Conservation (phyloP, 2,797 vertebrate species). For the Rhincodon typus region DNA sequence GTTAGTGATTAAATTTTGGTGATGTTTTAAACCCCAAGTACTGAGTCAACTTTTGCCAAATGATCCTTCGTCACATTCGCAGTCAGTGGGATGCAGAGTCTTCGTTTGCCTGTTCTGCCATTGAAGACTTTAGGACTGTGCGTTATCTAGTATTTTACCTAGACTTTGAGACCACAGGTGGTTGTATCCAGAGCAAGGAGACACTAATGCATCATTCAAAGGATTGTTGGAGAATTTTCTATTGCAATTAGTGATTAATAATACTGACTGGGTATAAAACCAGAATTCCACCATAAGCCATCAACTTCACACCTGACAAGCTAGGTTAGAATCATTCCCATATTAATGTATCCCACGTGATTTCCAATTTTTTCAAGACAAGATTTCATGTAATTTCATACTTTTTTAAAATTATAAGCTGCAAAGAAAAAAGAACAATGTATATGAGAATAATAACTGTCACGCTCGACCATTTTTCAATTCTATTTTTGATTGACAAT, state of each 20-base stretch:
- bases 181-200: too few relatives aligned
- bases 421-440: not conserved
- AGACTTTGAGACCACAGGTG: too few relatives aligned
- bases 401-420: not conserved
- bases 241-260: not conserved
- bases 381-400: not conserved
- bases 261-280: not conserved
- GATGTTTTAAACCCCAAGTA: too few relatives aligned
- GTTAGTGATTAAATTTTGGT: too few relatives aligned
- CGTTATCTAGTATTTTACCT: too few relatives aligned
- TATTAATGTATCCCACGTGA: not conserved
- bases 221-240: not conserved
- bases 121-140: too few relatives aligned
- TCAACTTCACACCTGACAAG: not conserved
- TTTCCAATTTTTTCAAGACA: not conserved
- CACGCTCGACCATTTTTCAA: not conserved
- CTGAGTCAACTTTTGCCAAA: too few relatives aligned
- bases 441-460: not conserved
- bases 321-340: not conserved
- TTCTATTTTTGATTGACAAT: not conserved
- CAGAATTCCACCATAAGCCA: not conserved
- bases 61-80: too few relatives aligned
- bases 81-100: too few relatives aligned
- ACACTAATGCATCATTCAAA: too few relatives aligned
- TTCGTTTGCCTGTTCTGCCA: too few relatives aligned